These are phyloP conservation scores for Pycnomerus fuliginosus DNA, from an alignment of 2,888 invertebrate species.

Conservation along the genomic window DNA sequence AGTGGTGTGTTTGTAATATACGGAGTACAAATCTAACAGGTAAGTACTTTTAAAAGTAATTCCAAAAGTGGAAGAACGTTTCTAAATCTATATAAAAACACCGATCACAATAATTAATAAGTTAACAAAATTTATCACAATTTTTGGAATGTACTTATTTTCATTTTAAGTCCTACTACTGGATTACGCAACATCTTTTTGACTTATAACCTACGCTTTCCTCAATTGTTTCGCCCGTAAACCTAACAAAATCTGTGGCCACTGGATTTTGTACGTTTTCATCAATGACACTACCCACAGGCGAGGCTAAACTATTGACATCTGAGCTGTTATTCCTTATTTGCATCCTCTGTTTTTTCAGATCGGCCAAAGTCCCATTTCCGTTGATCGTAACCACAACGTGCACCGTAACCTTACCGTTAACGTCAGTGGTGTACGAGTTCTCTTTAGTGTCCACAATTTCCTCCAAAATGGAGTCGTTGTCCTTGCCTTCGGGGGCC, in stretches of 20 bases:
- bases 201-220: slow-evolving; percentile 75
- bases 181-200: slow-evolving; percentile 72
- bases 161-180: slow-evolving; percentile 54
- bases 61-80: slow-evolving; percentile 16
- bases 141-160: slow-evolving; percentile 17
- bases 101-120: slow-evolving; percentile 15
- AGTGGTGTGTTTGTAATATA: no score
- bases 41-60: slow-evolving; percentile 11
- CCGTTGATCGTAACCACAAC: slow-evolving; percentile 79
- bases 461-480: slow-evolving; percentile 66
- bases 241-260: slow-evolving; percentile 59
- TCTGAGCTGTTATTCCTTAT: slow-evolving; percentile 67
- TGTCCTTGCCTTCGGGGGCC: slow-evolving; percentile 82
- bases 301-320: slow-evolving; percentile 45
- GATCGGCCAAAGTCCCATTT: slow-evolving; percentile 79
- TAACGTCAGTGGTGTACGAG: slow-evolving; percentile 69
- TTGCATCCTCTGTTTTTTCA: slow-evolving; percentile 89
- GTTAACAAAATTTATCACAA: no score
- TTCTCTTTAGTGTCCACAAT: slow-evolving; percentile 59
- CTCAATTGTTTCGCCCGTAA: slow-evolving; percentile 70
- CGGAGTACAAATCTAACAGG: slow-evolving; percentile 15
- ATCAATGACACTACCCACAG: slow-evolving; percentile 52
- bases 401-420: slow-evolving; percentile 67
- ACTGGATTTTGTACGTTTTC: slow-evolving; percentile 50
- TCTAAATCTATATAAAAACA: slow-evolving; percentile 21